phyloP scores from a whole-genome alignment of 2,113 vertebrate species.

The Mormyrus lacerda region DNA sequence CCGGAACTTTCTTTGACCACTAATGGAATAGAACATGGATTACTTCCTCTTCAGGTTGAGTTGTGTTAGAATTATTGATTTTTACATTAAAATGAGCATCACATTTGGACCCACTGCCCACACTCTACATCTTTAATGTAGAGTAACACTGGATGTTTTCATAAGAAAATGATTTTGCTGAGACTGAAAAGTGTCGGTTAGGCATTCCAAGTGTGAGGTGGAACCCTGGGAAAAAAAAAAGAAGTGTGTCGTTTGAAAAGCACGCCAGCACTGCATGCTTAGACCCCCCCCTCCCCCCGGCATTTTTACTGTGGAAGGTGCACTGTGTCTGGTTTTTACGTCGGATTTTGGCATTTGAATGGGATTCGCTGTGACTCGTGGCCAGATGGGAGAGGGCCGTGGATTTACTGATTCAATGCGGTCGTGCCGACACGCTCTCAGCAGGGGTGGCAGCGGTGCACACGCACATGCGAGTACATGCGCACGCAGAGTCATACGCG shows the following conservation, averaged over 20 bases:
- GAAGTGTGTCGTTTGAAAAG: neutral
- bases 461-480: neutral
- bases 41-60: constrained; percentile 14
- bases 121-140: neutral
- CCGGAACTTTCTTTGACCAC: neutral
- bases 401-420: constrained; percentile 16
- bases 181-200: neutral
- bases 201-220: neutral
- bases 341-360: neutral
- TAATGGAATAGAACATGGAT: neutral
- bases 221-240: neutral
- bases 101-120: neutral
- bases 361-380: constrained; percentile 5
- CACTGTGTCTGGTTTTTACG: neutral
- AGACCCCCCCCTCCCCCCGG: neutral
- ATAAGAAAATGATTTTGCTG: neutral
- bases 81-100: constrained; percentile 15
- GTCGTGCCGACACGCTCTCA: constrained; percentile 1
- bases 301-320: neutral
- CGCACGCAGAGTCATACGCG: neutral
- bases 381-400: constrained; percentile 13
- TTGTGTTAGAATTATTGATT: constrained; percentile 18
- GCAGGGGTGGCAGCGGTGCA: neutral
- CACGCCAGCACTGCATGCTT: neutral
- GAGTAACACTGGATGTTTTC: neutral